Conservation (phyloP, 2,888 invertebrate species). For the Graphium colonna region DNA sequence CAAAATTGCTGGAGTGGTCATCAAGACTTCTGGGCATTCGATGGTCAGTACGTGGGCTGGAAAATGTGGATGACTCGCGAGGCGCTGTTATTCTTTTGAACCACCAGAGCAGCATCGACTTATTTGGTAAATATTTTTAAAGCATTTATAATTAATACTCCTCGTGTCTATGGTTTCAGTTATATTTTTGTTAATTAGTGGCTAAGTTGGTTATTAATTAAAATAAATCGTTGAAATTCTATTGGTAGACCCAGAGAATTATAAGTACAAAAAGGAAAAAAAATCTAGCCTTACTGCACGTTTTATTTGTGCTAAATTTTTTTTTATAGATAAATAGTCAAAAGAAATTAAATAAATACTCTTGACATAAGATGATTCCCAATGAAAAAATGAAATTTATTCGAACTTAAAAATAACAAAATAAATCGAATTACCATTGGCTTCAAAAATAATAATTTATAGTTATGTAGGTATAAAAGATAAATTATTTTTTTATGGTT, state of each 20-base stretch:
- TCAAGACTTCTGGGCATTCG: conserved; percentile 83
- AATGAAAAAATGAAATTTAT: too few relatives aligned
- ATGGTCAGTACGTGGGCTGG: conserved; percentile 86
- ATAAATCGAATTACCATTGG: too few relatives aligned
- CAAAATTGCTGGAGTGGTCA: conserved; percentile 80
- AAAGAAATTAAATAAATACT: too few relatives aligned
- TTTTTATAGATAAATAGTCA: too few relatives aligned
- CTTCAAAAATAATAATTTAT: too few relatives aligned
- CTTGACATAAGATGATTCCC: too few relatives aligned
- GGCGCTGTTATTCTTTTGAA: conserved; percentile 92
- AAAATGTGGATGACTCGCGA: conserved; percentile 86
- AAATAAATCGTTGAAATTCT: too few relatives aligned
- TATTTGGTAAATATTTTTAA: conserved; percentile 82
- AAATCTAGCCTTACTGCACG: neutral
- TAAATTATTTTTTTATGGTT: neutral
- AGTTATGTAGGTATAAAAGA: neutral
- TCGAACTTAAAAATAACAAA: too few relatives aligned
- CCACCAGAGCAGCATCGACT: conserved; percentile 93
- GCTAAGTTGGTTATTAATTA: neutral
- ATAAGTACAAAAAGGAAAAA: too few relatives aligned
- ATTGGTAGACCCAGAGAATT: too few relatives aligned
- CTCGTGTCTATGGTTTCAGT: neutral
- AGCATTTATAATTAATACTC: neutral
- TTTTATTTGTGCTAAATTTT: neutral
- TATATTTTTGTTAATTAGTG: neutral